Percentiles rank a stretch among this genome's conserved stretches.
Conservation (phyloP, 2,797 vertebrate genomes). For the Pyrocephalus nanus region DNA sequence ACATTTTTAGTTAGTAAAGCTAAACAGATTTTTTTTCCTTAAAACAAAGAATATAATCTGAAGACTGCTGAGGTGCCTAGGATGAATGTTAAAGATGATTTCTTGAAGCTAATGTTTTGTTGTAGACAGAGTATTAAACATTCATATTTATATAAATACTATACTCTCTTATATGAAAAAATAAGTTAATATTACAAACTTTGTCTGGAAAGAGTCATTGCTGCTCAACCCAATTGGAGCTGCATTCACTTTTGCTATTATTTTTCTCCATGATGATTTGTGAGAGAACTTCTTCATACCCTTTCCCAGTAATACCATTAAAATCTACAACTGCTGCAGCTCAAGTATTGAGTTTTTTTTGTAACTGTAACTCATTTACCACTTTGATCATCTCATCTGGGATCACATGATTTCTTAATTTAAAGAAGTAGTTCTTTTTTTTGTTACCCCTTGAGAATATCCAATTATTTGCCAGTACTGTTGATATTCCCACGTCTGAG, state of each 20-base stretch:
- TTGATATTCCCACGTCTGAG: not conserved
- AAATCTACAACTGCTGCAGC: not conserved
- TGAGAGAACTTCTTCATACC: not conserved
- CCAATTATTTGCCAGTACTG: not conserved
- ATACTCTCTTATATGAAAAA: not conserved
- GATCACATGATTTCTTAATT: not conserved
- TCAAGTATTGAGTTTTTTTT: not conserved
- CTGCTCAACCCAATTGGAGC: not conserved
- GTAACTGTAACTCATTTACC: not conserved
- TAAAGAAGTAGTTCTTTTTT: not conserved
- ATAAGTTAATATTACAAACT: not conserved
- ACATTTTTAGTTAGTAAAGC: not conserved
- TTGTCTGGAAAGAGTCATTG: not conserved
- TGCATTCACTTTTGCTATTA: not conserved
- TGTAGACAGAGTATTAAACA: rapidly evolving
- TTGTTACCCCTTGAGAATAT: not conserved
- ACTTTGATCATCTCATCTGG: not conserved
- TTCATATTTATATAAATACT: not conserved
- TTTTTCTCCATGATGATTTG: not conserved
- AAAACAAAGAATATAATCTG: not conserved
- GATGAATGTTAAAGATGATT: not conserved
- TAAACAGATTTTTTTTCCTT: not conserved
- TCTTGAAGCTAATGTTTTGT: not conserved
- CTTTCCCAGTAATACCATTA: not conserved
- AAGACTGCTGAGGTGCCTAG: not conserved